phyloP scores from a whole-genome alignment of 2,888 invertebrate genomes.

The Liodrosophila aerea region DNA sequence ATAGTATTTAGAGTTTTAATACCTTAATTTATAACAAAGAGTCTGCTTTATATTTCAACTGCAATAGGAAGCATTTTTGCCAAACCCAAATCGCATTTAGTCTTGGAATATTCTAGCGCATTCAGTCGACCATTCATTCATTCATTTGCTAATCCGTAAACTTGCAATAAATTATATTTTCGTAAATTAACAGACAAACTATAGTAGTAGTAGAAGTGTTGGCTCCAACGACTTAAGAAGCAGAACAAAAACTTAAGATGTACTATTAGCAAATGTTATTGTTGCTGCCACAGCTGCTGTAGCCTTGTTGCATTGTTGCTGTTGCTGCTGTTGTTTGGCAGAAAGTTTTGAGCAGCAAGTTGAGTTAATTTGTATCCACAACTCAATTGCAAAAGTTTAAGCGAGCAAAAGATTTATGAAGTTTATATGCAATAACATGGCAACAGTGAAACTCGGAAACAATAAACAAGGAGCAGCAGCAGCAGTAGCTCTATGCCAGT shows the following conservation, averaged over 20 bases:
- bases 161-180: no score
- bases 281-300: constrained; percentile 30
- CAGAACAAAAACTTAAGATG: background rate
- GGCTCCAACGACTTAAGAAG: no score
- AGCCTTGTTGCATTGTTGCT: constrained; percentile 16
- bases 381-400: constrained; percentile 77
- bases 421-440: constrained; percentile 71
- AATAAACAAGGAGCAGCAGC: constrained; percentile 51
- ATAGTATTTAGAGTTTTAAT: no score
- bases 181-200: no score
- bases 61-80: no score
- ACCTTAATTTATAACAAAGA: no score
- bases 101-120: no score
- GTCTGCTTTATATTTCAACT: no score
- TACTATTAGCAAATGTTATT: constrained; percentile 32
- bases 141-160: no score
- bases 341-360: constrained; percentile 69
- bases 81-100: no score
- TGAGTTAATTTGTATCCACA: constrained; percentile 77
- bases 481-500: constrained; percentile 18
- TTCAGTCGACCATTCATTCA: no score
- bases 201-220: background rate
- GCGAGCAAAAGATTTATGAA: constrained; percentile 75
- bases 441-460: constrained; percentile 40
- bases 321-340: constrained; percentile 57